Conservation (phyloP, 30 jellyfish, hydroid and myxozoan species). For the Pseudorhiza aurosa region DNA sequence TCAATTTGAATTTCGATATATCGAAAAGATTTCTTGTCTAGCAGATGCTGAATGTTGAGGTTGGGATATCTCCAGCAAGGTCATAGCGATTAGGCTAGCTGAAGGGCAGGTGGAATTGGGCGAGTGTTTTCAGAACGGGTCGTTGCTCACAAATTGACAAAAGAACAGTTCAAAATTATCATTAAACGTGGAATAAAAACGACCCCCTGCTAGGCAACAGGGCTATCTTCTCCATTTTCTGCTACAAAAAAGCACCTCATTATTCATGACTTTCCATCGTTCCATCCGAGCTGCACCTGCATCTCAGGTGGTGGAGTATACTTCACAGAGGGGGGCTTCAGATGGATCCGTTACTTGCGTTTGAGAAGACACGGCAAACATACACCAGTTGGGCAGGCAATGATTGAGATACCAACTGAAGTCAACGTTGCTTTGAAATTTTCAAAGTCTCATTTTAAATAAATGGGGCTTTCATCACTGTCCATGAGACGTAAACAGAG, state of each 20-base stretch:
- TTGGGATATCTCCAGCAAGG: background rate
- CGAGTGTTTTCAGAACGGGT: constrained; percentile 2
- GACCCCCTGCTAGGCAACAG: constrained; percentile 42
- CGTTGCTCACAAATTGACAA: constrained; percentile 25
- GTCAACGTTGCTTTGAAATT: too few relatives aligned
- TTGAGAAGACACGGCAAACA: too few relatives aligned
- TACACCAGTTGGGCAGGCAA: too few relatives aligned
- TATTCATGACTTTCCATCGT: background rate
- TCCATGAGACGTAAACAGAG: too few relatives aligned
- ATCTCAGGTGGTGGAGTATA: background rate
- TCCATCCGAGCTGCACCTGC: background rate
- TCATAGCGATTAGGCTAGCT: constrained; percentile 25
- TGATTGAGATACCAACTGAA: too few relatives aligned
- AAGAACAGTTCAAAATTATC: constrained; percentile 42
- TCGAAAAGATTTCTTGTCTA: constrained; percentile 10
- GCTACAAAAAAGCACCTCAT: background rate
- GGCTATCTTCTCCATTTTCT: background rate
- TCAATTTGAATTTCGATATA: too few relatives aligned
- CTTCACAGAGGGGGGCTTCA: too few relatives aligned
- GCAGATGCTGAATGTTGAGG: constrained; percentile 30
- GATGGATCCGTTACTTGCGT: too few relatives aligned
- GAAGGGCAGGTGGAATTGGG: constrained; percentile 25
- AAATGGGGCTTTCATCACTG: too few relatives aligned
- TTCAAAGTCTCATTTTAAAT: too few relatives aligned
- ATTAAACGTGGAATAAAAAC: background rate